Evolutionary conservation across 2,797 vertebrate genomes (phyloP).

Genomic region (Clangula hyemalis): DNA sequence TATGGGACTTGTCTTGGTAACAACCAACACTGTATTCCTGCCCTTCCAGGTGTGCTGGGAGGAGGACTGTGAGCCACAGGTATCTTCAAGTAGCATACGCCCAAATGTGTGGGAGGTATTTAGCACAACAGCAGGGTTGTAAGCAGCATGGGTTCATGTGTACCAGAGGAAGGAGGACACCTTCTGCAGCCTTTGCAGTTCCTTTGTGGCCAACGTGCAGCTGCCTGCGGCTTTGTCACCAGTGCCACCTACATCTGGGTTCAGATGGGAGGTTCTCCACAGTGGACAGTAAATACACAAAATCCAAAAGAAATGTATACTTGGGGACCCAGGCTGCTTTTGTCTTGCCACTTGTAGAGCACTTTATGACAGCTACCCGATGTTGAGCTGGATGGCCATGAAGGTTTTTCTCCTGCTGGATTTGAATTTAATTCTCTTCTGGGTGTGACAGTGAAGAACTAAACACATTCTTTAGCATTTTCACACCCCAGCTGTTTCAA

Average conservation of each 20-base stretch:
- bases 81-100: not conserved
- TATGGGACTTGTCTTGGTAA: not conserved
- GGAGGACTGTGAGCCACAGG: not conserved
- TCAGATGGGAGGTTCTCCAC: not conserved
- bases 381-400: not conserved
- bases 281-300: not conserved
- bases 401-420: not conserved
- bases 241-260: accelerated
- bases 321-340: not conserved
- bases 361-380: not conserved
- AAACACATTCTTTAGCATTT: not conserved
- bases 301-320: not conserved
- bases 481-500: not conserved
- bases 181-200: not conserved
- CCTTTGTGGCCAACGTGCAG: not conserved
- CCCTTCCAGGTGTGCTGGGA: not conserved
- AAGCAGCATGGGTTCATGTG: not conserved
- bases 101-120: not conserved
- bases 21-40: not conserved
- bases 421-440: not conserved
- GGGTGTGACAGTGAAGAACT: not conserved
- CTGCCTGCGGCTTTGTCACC: not conserved
- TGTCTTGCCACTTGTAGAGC: not conserved
- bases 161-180: not conserved
- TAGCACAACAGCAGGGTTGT: not conserved